Evolutionary conservation across 2,113 vertebrate species (phyloP), one percentile per base, ranked within the genome.

Genomic region (Epinephelus cyanopodus): DNA sequence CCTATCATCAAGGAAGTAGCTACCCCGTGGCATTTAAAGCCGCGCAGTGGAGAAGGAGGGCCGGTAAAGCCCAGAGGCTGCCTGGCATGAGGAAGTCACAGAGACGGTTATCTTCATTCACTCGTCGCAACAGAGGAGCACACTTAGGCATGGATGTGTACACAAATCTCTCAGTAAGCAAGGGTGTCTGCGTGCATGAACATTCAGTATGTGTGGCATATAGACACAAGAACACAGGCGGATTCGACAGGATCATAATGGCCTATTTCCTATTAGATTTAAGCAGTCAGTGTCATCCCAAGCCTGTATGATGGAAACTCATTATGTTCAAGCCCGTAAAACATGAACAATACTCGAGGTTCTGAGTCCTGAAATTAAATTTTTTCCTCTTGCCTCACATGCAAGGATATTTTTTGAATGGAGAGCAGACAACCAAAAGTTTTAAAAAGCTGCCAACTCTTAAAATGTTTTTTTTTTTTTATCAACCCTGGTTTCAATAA

Each of bases 21-120:
- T 84, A 68, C 82, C 88, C 80, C 45, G 87, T 93, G 90, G 91
- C 92, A 90, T 93, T 93, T 93, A 90, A 76, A 89, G 86, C 64
- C 17, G 25, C 27, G 8, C 21, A 1, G 63, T 5, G 68, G 69
- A 52, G 66, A 76, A 84, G 85, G 73, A 62, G 77, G 61, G 53
- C 73, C 27, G 7, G 2, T 71, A 56, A 60, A 48, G 74, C 81
- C 82, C 1, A 65, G 54, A 71, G 85, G 74, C 79, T 19, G 84
- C 73, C 84, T 78, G 83, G 78, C 79, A 81, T 69, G 68, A 79
- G 84, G 74, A 76, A 86, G 82, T 39, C 83, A 69, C 77, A 23
- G 64, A 78, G 89, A 80, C 21, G 42, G 62, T 82, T 77, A 72
- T 92, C 89, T 90, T 85, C 80, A 92, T 85, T 74, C 83, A 70